Evolutionary conservation across 2,797 vertebrate genomes (phyloP).

Genomic region (Hypotaenidia philippensis): DNA sequence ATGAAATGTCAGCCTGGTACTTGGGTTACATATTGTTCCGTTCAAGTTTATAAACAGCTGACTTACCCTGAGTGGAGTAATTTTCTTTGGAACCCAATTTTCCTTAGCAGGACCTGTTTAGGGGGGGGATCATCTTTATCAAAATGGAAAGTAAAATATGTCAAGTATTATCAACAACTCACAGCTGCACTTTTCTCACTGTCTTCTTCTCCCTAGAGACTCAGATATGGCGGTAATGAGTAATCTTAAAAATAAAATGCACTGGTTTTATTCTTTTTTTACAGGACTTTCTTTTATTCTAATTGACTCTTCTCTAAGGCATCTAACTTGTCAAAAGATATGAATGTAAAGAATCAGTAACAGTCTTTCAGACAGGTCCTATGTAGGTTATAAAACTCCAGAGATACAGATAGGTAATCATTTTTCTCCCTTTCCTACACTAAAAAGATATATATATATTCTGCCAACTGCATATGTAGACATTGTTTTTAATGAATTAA

Average conservation of each 20-base stretch:
- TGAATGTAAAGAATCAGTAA: background rate
- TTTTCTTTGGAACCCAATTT: background rate
- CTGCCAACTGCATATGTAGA: background rate
- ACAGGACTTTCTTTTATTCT: background rate
- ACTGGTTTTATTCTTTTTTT: background rate
- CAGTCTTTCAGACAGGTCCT: background rate
- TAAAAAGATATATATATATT: background rate
- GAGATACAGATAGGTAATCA: background rate
- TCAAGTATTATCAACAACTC: background rate
- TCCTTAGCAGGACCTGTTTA: background rate
- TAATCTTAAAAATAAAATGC: background rate
- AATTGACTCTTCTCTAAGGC: background rate
- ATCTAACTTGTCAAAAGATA: background rate
- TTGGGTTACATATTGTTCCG: background rate
- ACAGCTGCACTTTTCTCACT: background rate
- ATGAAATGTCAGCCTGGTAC: background rate
- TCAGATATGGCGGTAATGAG: background rate
- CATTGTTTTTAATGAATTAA: background rate
- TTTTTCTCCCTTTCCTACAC: background rate
- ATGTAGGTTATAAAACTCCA: background rate
- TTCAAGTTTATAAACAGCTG: background rate
- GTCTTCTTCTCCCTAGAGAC: background rate
- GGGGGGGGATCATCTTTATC: background rate
- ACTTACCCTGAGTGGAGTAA: background rate
- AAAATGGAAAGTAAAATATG: background rate